Percentiles rank a stretch among this genome's conserved stretches.
Conservation (phyloP, 2,113 vertebrate genomes). For the Noturus placidus region DNA sequence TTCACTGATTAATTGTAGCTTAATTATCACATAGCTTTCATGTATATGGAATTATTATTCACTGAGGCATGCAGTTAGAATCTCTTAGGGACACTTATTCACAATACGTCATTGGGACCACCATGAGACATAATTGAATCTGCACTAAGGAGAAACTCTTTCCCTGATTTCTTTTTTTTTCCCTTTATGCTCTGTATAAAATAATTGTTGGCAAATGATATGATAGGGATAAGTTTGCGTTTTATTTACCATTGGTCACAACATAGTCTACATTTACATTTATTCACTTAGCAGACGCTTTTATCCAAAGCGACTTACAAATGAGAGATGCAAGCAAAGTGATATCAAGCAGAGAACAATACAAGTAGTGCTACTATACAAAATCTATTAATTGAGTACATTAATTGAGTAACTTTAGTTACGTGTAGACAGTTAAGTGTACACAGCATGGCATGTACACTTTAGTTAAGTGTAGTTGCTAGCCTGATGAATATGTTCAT, state of each 20-base stretch:
- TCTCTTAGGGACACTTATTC: not conserved
- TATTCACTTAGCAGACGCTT: too few species aligned
- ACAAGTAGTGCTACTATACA: too few species aligned
- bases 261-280: too few species aligned
- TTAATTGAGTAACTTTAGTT: too few species aligned
- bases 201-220: not conserved
- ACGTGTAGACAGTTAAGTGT: too few species aligned
- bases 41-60: not conserved
- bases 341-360: too few species aligned
- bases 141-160: not conserved
- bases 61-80: not conserved
- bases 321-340: too few species aligned
- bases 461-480: constrained; percentile 3
- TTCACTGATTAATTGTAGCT: not conserved
- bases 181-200: not conserved
- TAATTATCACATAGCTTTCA: not conserved
- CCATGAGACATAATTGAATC: not conserved
- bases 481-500: not conserved
- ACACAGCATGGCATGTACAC: constrained; percentile 39
- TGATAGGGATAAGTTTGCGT: not conserved
- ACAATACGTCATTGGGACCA: not conserved
- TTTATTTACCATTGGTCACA: not conserved
- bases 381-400: too few species aligned
- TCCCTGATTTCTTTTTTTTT: not conserved
- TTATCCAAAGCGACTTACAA: too few species aligned